Evolutionary conservation across 2,888 invertebrate species (phyloP), one percentile per base, ranked within the genome.

Genomic region (Taenaris catops): DNA sequence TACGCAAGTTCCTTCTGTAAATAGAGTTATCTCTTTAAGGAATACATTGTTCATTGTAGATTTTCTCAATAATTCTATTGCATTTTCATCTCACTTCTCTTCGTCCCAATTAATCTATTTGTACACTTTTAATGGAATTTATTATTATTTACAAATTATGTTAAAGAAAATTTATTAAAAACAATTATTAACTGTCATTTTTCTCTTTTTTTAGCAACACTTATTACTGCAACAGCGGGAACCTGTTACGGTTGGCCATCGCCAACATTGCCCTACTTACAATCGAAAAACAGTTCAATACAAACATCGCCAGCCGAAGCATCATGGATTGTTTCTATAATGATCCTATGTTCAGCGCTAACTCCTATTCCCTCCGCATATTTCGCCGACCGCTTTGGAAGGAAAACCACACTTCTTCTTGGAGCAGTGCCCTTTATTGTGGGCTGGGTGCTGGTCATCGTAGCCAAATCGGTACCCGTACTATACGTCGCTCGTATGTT

Each of bases 281-380:
- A 74, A 34, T 72, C 67, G 21, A 49, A 67, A 10, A 62, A 79
- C 16, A 88, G 89, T 47, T 57, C 67, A 5, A 89, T 90, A 54
- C 83, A 78, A 21, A 84, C 89, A 27, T 70, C 80, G 8, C 41
- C 63, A 10, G 81, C 81, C 41, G 76, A 90, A 55, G 88, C 89
- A 48, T 89, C 90, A 51, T 90, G 90, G 89, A 87, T 91, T 62
- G 90, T 90, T 0, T 90, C 91, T 21, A 88, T 92, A 54, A 91
- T 90, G 66, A 86, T 91, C 44, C 71, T 92, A 25, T 92, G 91
- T 48, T 90, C 90, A 1, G 89, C 91, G 1, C 69, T 90, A 18
- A 91, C 91, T 25, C 90, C 90, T 5, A 63, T 91, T 5, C 70
- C 90, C 8, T 88, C 91, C 3, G 91, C 91, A 4, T 84, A 90